These are phyloP conservation scores for Otolemur crassicaudatus DNA, from an alignment of 2,797 vertebrate species.

Conservation along the genomic window DNA sequence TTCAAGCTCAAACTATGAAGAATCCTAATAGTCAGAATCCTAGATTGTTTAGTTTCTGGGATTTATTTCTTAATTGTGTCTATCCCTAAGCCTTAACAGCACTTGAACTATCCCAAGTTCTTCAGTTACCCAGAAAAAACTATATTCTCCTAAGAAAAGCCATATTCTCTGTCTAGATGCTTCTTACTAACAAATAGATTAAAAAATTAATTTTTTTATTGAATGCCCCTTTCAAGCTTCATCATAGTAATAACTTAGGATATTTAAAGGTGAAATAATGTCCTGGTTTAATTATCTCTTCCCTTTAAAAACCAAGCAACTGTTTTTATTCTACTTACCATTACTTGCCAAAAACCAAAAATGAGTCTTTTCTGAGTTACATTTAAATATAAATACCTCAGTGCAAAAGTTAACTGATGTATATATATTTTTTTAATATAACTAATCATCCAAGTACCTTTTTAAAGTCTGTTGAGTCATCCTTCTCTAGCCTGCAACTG, in stretches of 20 bases:
- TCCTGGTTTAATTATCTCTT: not conserved
- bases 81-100: not conserved
- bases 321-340: slow-evolving; percentile 25
- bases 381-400: slow-evolving; percentile 7
- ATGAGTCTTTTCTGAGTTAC: slow-evolving; percentile 31
- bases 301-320: not conserved
- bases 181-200: slow-evolving; percentile 20
- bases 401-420: slow-evolving; percentile 46
- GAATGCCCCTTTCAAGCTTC: not conserved
- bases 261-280: not conserved
- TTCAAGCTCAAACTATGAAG: slow-evolving; percentile 4
- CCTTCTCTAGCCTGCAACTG: slow-evolving; percentile 93
- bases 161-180: not conserved
- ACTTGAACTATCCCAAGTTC: not conserved
- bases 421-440: slow-evolving; percentile 43
- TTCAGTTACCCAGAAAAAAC: slow-evolving; percentile 45
- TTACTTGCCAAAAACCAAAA: not conserved
- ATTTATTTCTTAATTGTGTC: slow-evolving; percentile 16
- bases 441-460: slow-evolving; percentile 89
- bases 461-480: slow-evolving; percentile 96
- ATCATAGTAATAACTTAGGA: not conserved
- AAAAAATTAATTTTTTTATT: not conserved
- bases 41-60: not conserved
- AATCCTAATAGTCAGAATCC: slow-evolving; percentile 12
- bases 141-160: not conserved